Conservation (phyloP, 2,888 invertebrate species). For the Neocrepidodera transversa region DNA sequence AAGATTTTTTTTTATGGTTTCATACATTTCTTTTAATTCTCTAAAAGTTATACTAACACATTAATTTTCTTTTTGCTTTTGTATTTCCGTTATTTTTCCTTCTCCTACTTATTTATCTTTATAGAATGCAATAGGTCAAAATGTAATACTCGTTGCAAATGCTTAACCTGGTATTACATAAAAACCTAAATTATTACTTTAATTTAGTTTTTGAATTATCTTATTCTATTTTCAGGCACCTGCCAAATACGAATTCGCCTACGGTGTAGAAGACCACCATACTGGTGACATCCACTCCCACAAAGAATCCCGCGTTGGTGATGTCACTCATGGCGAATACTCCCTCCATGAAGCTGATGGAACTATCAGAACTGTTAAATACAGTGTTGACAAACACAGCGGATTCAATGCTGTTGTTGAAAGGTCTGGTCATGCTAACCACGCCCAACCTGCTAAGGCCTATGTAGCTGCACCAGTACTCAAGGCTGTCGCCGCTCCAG, state of each 20-base stretch:
- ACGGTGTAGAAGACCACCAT: conserved; percentile 65
- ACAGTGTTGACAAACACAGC: conserved; percentile 66
- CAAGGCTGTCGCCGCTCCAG: conserved; percentile 11
- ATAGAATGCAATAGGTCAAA: too few species aligned
- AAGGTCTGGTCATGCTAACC: conserved; percentile 60
- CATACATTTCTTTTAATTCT: too few species aligned
- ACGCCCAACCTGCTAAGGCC: conserved; percentile 26
- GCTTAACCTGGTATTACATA: too few species aligned
- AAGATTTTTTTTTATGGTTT: conserved; percentile 41
- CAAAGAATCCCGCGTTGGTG: conserved; percentile 64
- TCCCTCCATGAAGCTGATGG: conserved; percentile 67
- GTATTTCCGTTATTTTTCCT: too few species aligned
- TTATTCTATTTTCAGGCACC: conserved; percentile 54
- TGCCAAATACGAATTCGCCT: conserved; percentile 67
- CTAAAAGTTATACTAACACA: too few species aligned
- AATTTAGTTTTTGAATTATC: conserved; percentile 13
- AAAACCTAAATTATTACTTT: too few species aligned
- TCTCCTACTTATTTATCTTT: too few species aligned
- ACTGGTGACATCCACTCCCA: conserved; percentile 67
- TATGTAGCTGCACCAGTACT: conserved; percentile 5
- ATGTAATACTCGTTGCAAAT: too few species aligned
- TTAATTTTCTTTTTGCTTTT: too few species aligned
- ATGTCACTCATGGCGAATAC: conserved; percentile 65
- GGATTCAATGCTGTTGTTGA: conserved; percentile 61
- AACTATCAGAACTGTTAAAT: conserved; percentile 65